Evolutionary conservation across 2,888 invertebrate species (phyloP), one percentile per base, ranked within the genome.

Genomic region (Pristionchus exspectatus): DNA sequence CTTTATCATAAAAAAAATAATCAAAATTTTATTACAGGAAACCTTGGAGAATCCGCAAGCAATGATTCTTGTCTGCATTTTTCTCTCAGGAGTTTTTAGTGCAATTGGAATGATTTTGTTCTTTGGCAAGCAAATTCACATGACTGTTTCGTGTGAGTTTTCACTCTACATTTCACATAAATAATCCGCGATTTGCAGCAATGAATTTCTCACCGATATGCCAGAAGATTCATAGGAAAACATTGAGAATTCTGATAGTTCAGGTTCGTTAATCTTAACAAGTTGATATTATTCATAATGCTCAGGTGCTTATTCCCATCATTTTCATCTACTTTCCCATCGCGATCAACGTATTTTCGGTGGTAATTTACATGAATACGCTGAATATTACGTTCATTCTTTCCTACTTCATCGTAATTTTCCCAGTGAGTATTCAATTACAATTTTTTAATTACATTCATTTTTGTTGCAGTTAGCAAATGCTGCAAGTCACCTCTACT

Each of bases 371-470:
- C 56, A 33, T 84, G 10, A 56, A 84, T 27, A 84, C 84, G n/a
- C 27, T 56, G 30, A 50, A 14, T 16, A 24, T 84, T 18, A 44
- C 84, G 27, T 84, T 84, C 84, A 56, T 56, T 27, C 84, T 84
- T 30, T 56, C 84, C 18, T 85, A 85, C 38, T 59, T 56, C 38
- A 21, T 85, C 27, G 84, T 85, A 38, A 85, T 85, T 33, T 85
- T 85, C 27, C 84, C 84, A 0, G 84, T 85, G 59, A 59, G 63
- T n/a, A n/a, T n/a, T 59, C 21, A 7, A 24, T 50, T 9, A 50
- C 44, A 44, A 44, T 21, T 16, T 18, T 77, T 77, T 16, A 21
- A 7, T 44, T 44, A 44, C 14, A 50, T 83, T 1, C 0, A 56
- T 2, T 56, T 27, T n/a, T 21, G 24, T 59, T 38, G 33, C 38